A percentile compares a stretch with the other conserved stretches of the same genome.
Evolutionary conservation across 2,888 invertebrate genomes (phyloP).

Genomic region (Aplocera efformata): DNA sequence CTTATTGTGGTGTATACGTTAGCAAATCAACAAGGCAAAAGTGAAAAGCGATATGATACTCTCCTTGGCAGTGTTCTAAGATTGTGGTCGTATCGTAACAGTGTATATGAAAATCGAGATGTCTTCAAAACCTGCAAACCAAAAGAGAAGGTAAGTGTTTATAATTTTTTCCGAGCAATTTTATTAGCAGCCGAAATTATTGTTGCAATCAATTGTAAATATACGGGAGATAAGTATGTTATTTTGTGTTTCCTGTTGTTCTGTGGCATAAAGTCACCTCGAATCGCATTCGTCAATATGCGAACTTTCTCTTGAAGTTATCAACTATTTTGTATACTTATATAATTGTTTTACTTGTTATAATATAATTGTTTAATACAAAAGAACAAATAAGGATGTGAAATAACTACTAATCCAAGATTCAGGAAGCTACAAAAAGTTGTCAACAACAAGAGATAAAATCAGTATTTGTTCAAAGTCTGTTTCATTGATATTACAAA

Average conservation of each 20-base stretch:
- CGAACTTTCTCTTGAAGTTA: no score
- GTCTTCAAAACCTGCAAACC: constrained; percentile 81
- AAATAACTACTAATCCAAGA: no score
- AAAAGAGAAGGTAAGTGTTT: constrained; percentile 84
- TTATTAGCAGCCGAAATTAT: constrained; percentile 18
- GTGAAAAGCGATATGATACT: constrained; percentile 75
- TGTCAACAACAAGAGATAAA: no score
- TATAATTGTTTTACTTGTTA: no score
- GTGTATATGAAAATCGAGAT: constrained; percentile 60
- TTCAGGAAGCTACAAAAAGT: no score
- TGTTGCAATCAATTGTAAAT: constrained; percentile 1
- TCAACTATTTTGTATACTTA: no score
- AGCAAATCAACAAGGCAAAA: constrained; percentile 48
- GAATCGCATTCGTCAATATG: no score
- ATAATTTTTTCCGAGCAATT: constrained; percentile 27
- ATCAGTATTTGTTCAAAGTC: no score
- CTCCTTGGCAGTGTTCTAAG: constrained; percentile 81
- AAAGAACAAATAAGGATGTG: no score
- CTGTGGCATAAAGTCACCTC: no score
- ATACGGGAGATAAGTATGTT: constrained; percentile 9
- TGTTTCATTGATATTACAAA: no score
- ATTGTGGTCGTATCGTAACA: constrained; percentile 75
- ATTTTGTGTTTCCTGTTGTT: constrained; percentile 33
- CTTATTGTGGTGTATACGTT: constrained; percentile 48
- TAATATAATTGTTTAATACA: no score